Conservation (phyloP, 2,888 invertebrate genomes). For the Nudaria mundana region DNA sequence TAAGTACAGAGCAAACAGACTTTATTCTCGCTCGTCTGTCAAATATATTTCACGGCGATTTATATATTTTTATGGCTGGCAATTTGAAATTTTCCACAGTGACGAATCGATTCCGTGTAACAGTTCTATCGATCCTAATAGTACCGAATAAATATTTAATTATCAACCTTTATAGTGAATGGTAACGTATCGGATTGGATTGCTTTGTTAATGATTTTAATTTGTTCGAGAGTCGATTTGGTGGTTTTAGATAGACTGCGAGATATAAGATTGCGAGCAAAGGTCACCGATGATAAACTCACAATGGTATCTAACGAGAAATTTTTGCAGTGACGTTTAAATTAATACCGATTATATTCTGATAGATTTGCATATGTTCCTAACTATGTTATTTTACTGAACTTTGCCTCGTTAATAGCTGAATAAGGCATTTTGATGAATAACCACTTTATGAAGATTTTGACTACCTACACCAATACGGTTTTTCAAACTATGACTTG, state of each 20-base stretch:
- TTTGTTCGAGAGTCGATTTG: conserved; percentile 42
- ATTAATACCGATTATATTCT: conserved; percentile 31
- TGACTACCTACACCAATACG: too few relatives aligned
- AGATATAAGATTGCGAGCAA: conserved; percentile 33
- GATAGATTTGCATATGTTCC: too few relatives aligned
- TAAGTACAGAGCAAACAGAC: conserved; percentile 54
- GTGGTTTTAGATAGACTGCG: conserved; percentile 29
- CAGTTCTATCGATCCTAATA: conserved; percentile 65
- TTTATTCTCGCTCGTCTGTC: conserved; percentile 55
- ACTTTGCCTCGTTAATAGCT: too few relatives aligned
- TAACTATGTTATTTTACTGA: too few relatives aligned
- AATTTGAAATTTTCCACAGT: conserved; percentile 67
- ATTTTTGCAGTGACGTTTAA: conserved; percentile 30
- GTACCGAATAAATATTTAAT: conserved; percentile 78
- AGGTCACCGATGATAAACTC: conserved; percentile 33
- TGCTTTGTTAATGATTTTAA: conserved; percentile 65
- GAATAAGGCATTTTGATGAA: too few relatives aligned
- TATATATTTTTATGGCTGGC: conserved; percentile 47
- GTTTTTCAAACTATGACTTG: too few relatives aligned
- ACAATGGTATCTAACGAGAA: conserved; percentile 31
- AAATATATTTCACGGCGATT: conserved; percentile 70
- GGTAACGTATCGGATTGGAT: conserved; percentile 67
- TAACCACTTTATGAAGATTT: too few relatives aligned
- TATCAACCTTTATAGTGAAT: conserved; percentile 70
- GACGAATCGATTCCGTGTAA: conserved; percentile 70